Evolutionary conservation across 2,113 vertebrate species (phyloP).

Genomic region (Otocyon megalotis): DNA sequence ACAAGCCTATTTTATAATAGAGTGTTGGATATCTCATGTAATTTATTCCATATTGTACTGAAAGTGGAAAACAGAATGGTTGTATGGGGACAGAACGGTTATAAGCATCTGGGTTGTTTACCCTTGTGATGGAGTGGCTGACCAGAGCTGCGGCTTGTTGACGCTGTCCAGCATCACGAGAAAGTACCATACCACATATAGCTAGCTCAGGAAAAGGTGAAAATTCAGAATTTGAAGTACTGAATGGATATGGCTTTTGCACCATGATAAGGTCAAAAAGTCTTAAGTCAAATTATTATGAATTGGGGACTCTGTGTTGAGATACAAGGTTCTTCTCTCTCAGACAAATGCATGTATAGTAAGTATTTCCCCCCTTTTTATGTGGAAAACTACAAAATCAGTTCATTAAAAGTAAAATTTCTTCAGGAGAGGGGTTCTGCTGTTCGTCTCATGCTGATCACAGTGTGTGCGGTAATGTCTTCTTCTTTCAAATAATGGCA

Average conservation of each 20-base stretch:
- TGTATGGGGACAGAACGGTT: background rate
- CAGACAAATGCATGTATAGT: background rate
- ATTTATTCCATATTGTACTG: background rate
- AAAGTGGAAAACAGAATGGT: background rate
- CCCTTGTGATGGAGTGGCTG: background rate
- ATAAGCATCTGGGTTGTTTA: background rate
- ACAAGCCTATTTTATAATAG: background rate
- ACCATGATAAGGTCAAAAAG: background rate
- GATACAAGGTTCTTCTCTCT: background rate
- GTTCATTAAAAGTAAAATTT: constrained; percentile 19
- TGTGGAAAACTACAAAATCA: background rate
- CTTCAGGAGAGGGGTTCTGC: background rate
- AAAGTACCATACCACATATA: background rate
- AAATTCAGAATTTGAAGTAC: background rate
- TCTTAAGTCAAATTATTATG: background rate
- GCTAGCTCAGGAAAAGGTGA: background rate
- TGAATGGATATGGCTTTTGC: background rate
- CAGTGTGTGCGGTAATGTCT: background rate
- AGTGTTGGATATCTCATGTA: background rate
- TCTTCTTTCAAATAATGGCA: background rate
- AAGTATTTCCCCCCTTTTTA: background rate
- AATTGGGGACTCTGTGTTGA: background rate
- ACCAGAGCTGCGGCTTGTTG: background rate
- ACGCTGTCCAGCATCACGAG: background rate
- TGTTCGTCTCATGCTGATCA: background rate